A percentile compares a stretch with the other conserved stretches of the same genome.
These are phyloP conservation scores for Aethes cnicana DNA, from an alignment of 2,888 invertebrate species.

Conservation along the genomic window DNA sequence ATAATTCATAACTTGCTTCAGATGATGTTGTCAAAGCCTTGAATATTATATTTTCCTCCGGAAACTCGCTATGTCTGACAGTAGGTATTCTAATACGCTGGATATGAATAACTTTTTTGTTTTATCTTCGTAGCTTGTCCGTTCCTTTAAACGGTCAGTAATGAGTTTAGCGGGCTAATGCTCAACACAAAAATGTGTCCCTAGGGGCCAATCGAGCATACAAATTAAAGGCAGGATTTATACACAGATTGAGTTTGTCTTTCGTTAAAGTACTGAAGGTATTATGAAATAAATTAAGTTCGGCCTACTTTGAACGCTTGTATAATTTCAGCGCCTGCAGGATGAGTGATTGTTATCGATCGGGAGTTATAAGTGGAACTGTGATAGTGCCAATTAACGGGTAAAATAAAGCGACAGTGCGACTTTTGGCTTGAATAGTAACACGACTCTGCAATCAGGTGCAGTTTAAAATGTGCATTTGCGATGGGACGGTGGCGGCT, in stretches of 20 bases:
- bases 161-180: slow-evolving; percentile 25
- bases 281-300: neutral
- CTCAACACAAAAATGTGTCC: slow-evolving; percentile 28
- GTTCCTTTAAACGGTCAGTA: slow-evolving; percentile 26
- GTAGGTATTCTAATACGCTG: no score
- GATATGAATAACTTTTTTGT: neutral
- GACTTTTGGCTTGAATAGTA: slow-evolving; percentile 73
- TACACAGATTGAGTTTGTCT: slow-evolving; percentile 19
- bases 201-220: slow-evolving; percentile 23
- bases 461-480: slow-evolving; percentile 82
- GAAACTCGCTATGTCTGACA: no score
- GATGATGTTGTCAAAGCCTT: no score
- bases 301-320: no score
- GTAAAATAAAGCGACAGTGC: slow-evolving; percentile 68
- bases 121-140: slow-evolving; percentile 3
- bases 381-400: slow-evolving; percentile 53
- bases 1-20: neutral
- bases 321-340: no score
- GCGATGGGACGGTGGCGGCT: slow-evolving; percentile 59
- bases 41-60: no score
- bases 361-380: slow-evolving; percentile 44
- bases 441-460: slow-evolving; percentile 80
- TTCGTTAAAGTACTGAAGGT: neutral
- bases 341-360: slow-evolving; percentile 37
- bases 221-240: slow-evolving; percentile 28